These are phyloP conservation scores for Pygathrix nemaeus DNA, from an alignment of 2,113 vertebrate genomes.

Conservation along the genomic window DNA sequence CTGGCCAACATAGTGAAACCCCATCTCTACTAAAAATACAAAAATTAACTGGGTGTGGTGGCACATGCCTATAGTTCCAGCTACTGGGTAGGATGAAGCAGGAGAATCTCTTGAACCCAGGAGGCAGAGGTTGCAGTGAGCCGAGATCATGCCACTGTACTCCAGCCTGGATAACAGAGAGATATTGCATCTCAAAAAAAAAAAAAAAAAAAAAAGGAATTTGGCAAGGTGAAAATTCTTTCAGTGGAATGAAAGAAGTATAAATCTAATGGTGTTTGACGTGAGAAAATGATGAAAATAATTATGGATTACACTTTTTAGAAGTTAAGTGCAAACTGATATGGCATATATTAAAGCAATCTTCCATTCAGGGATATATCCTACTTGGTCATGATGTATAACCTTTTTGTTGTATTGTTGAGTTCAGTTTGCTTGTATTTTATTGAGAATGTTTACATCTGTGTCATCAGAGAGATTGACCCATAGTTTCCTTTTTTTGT, in stretches of 20 bases:
- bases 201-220: too few species aligned
- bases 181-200: too few species aligned
- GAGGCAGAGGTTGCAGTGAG: too few species aligned
- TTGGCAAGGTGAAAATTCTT: neutral
- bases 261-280: neutral
- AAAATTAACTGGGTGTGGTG: too few species aligned
- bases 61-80: too few species aligned
- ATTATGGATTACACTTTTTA: neutral
- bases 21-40: too few species aligned
- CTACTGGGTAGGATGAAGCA: too few species aligned
- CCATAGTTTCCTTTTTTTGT: neutral
- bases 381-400: neutral
- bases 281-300: neutral
- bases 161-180: too few species aligned
- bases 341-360: neutral
- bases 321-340: neutral
- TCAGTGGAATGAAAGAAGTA: neutral
- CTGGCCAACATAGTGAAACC: too few species aligned
- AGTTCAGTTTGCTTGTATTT: neutral
- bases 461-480: neutral
- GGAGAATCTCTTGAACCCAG: too few species aligned
- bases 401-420: neutral
- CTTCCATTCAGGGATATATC: neutral
- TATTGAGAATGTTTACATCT: neutral
- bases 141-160: too few species aligned